Evolutionary conservation across 92 coral and sea anemone species (phyloP), one percentile per base, ranked within the genome.

Genomic region (Isaurus tuberculatus): DNA sequence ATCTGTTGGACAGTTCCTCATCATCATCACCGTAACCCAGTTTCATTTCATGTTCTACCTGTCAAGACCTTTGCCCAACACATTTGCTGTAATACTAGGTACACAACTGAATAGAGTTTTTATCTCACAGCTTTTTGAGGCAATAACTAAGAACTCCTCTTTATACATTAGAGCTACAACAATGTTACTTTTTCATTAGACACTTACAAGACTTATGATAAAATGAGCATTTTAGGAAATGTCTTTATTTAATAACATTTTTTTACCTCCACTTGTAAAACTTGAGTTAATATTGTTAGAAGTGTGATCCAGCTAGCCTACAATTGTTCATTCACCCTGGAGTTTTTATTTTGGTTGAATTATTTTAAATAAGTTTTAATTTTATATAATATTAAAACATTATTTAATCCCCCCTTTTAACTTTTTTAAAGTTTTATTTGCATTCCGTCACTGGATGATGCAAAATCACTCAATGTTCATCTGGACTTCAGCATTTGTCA

Each of bases 61-160:
- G 29, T 94, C 99, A 80, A 92, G 99, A 84, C 94, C 99, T 17
- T 83, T 97, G 6, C 99, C 99, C 17, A 97, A 97, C 79, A 94
- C 89, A 65, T 94, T 97, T 94, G 99, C 99, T 15, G 75, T 97
- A 30, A 80, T 93, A 57, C 91, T 96, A 53, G 99, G 99, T 96
- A 77, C 3, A 0, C 42, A 36, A 36, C 8, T 3, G 42, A 36
- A 36, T 8, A 3, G 3, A 36, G 42, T 0, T 36, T 8, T 36
- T 36, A 36, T 72, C 2, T 16, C 8, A 20, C 77, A 19, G 55
- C 15, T 48, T 48, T 48, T 2, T 16, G 19, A 5, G 2, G 15
- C 17, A 48, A 8, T 15, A 15, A 46, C 55, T 16, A 8, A 16
- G 0, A 13, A 8, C 3, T n/a, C n/a, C n/a, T n/a, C n/a, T n/a